Conservation (phyloP, 2,888 invertebrate species). For the Caenorhabditis sulstoni region DNA sequence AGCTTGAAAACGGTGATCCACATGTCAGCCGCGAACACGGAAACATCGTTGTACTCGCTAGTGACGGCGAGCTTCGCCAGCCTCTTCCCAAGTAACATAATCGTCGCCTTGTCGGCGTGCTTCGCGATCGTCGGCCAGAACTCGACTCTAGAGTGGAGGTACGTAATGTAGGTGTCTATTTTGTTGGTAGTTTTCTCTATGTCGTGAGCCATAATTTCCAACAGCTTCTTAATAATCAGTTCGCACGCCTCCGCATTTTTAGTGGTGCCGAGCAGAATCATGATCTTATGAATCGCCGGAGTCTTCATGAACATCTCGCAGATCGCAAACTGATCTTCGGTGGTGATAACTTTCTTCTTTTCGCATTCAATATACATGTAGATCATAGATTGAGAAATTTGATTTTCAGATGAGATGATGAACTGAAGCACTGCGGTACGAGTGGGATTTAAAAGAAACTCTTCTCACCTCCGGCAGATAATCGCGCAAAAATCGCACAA, state of each 20-base stretch:
- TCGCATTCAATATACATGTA: conserved; percentile 7
- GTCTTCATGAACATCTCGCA: background rate
- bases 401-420: background rate
- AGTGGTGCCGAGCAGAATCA: background rate
- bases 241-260: background rate
- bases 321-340: conserved; percentile 17
- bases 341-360: background rate
- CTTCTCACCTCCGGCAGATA: no score
- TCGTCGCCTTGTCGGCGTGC: background rate
- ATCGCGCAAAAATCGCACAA: background rate
- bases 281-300: conserved; percentile 14
- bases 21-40: conserved; percentile 10
- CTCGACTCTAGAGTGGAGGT: background rate
- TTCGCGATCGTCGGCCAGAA: conserved; percentile 15
- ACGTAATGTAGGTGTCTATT: conserved; percentile 16
- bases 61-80: background rate
- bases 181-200: conserved; percentile 11
- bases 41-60: background rate
- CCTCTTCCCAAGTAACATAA: conserved; percentile 2
- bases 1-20: conserved; percentile 24
- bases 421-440: no score
- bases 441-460: no score
- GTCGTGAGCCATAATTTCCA: conserved; percentile 31
- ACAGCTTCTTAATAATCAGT: background rate
- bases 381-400: background rate